phyloP scores from a whole-genome alignment of 2,888 invertebrate genomes.

The Melipona beecheii region DNA sequence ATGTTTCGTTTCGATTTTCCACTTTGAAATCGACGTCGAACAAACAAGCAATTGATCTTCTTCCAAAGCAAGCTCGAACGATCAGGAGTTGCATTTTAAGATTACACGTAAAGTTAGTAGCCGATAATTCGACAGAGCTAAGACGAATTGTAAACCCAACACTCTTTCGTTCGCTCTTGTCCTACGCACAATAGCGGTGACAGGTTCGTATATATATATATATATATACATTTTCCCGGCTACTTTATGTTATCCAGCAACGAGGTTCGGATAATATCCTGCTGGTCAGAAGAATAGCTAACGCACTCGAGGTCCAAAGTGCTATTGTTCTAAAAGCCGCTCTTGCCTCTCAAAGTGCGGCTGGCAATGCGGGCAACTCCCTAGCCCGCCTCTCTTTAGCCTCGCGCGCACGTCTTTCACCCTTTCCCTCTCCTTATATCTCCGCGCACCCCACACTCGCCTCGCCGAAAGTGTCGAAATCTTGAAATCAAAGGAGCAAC shows the following conservation, averaged over 20 bases:
- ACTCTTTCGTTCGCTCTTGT: slow-evolving; percentile 31
- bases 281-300: slow-evolving; percentile 73
- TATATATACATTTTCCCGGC: slow-evolving; percentile 34
- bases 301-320: slow-evolving; percentile 69
- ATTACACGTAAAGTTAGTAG: too few relatives aligned
- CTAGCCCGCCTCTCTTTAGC: slow-evolving; percentile 25
- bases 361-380: slow-evolving; percentile 59
- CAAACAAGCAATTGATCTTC: too few relatives aligned
- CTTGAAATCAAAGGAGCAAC: slow-evolving; percentile 58
- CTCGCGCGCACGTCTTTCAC: slow-evolving; percentile 27
- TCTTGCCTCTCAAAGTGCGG: slow-evolving; percentile 54
- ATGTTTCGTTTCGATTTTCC: too few relatives aligned
- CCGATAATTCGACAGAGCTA: background rate
- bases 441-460: slow-evolving; percentile 8
- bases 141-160: background rate
- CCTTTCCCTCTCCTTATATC: slow-evolving; percentile 25
- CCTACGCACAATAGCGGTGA: slow-evolving; percentile 4
- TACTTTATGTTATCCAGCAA: slow-evolving; percentile 65
- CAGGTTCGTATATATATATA: slow-evolving; percentile 6
- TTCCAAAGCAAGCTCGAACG: too few relatives aligned
- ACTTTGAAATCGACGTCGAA: too few relatives aligned
- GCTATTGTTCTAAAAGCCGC: slow-evolving; percentile 75
- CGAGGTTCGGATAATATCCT: slow-evolving; percentile 66
- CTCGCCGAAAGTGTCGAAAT: slow-evolving; percentile 54
- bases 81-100: too few relatives aligned